These are phyloP conservation scores for Mellivora capensis DNA, from an alignment of 2,113 vertebrate genomes.

Conservation along the genomic window DNA sequence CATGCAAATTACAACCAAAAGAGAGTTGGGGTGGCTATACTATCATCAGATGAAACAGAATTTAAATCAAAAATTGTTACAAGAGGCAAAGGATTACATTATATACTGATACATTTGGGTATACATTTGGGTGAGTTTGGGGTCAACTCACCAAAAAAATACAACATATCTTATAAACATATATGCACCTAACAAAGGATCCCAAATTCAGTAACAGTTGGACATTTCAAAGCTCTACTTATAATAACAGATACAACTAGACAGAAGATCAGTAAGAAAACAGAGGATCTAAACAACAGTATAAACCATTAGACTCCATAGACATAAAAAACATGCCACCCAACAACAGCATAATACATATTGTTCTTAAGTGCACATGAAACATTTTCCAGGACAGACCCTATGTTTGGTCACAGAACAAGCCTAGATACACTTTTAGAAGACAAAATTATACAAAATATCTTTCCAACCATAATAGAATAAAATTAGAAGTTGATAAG, in stretches of 20 bases:
- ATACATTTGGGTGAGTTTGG: too few relatives aligned
- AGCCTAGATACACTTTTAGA: background rate
- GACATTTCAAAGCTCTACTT: background rate
- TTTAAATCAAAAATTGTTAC: background rate
- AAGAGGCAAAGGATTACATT: background rate
- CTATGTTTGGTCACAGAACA: background rate
- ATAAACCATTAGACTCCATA: background rate
- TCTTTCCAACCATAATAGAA: background rate
- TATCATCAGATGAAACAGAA: background rate
- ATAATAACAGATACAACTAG: background rate
- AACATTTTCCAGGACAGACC: background rate
- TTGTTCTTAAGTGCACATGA: background rate
- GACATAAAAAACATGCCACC: background rate
- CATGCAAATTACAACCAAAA: background rate
- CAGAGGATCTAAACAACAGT: background rate
- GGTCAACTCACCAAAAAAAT: background rate
- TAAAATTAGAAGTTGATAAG: background rate
- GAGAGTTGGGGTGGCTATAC: background rate
- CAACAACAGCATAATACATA: background rate
- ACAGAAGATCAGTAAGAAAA: background rate
- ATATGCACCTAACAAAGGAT: background rate
- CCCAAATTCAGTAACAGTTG: background rate
- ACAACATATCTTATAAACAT: background rate
- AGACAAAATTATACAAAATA: background rate
- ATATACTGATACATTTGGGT: background rate